A percentile compares a stretch with the other conserved stretches of the same genome.
These are phyloP conservation scores for Rhynchophorus ferrugineus DNA, from an alignment of 1,140 invertebrate genomes.

Conservation along the genomic window DNA sequence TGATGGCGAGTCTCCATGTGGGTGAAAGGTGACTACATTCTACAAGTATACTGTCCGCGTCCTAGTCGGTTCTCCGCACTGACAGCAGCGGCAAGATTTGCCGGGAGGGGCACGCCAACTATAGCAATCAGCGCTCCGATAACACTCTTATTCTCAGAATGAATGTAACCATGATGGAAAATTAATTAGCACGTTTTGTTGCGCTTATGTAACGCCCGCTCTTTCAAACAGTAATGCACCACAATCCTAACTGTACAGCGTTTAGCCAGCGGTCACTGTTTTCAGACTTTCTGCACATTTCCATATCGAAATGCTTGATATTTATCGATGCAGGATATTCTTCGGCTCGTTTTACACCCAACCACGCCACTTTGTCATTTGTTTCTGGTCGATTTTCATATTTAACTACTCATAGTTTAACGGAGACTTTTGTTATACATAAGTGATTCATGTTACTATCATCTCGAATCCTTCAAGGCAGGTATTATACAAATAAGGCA, in stretches of 20 bases:
- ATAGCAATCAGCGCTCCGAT: slow-evolving; percentile 23
- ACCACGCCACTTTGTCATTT: background rate
- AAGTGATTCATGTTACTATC: no score
- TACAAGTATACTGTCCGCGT: slow-evolving; percentile 23
- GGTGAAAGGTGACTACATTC: slow-evolving; percentile 25
- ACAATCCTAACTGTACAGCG: slow-evolving; percentile 10
- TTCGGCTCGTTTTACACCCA: background rate
- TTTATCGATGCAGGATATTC: background rate
- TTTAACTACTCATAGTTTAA: no score
- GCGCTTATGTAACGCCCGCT: slow-evolving; percentile 22
- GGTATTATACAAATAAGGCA: no score
- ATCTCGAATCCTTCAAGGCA: no score
- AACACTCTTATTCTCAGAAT: slow-evolving; percentile 24
- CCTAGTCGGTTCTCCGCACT: slow-evolving; percentile 16
- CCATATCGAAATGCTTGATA: background rate
- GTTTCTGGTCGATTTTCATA: background rate
- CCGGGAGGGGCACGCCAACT: slow-evolving; percentile 22
- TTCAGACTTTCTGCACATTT: background rate
- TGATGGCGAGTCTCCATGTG: slow-evolving; percentile 25
- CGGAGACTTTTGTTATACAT: no score
- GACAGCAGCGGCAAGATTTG: slow-evolving; percentile 18
- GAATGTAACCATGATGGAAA: slow-evolving; percentile 25
- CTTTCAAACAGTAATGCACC: slow-evolving; percentile 19
- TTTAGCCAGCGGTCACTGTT: slow-evolving; percentile 12
- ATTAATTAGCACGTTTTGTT: slow-evolving; percentile 25